Conservation (phyloP, 2,113 vertebrate species). For the Archocentrus centrarchus region DNA sequence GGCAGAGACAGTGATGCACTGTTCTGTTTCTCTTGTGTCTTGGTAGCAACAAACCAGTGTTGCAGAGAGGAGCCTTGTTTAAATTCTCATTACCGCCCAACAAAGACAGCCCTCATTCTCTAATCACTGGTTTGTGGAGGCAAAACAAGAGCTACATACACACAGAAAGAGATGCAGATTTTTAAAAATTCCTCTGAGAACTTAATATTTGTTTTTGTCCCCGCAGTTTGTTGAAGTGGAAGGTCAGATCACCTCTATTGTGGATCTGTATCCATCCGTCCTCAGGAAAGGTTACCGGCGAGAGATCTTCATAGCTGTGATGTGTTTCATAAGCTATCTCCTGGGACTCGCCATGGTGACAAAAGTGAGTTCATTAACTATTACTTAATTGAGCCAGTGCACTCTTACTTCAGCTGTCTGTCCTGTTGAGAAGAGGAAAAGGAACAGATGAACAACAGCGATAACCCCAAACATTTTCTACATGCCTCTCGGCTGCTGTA, state of each 20-base stretch:
- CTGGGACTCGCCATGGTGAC: slow-evolving; percentile 99
- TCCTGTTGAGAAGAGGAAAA: slow-evolving; percentile 42
- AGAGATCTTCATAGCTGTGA: slow-evolving; percentile 97
- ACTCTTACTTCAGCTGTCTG: not conserved
- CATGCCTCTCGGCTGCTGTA: slow-evolving; percentile 29
- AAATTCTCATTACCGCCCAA: slow-evolving; percentile 63
- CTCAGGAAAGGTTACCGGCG: slow-evolving; percentile 98
- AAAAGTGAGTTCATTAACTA: slow-evolving; percentile 84
- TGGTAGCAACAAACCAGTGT: slow-evolving; percentile 44
- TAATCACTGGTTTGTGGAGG: slow-evolving; percentile 51
- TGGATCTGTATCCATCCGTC: slow-evolving; percentile 97
- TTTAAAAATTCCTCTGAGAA: slow-evolving; percentile 7
- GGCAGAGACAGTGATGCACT: slow-evolving; percentile 47
- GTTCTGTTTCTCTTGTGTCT: slow-evolving; percentile 53
- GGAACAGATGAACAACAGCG: slow-evolving; percentile 25
- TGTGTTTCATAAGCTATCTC: slow-evolving; percentile 96
- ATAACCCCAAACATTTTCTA: slow-evolving; percentile 55
- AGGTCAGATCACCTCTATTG: slow-evolving; percentile 99
- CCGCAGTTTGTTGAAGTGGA: slow-evolving; percentile 99
- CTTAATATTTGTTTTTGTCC: slow-evolving; percentile 56
- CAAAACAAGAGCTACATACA: slow-evolving; percentile 45
- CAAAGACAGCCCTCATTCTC: slow-evolving; percentile 65
- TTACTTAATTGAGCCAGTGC: not conserved
- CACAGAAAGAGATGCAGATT: slow-evolving; percentile 31
- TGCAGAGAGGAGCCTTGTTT: slow-evolving; percentile 57